A percentile compares a stretch with the other conserved stretches of the same genome.
phyloP scores from a whole-genome alignment of 2,797 vertebrate species.

The Dendrocincla fuliginosa region DNA sequence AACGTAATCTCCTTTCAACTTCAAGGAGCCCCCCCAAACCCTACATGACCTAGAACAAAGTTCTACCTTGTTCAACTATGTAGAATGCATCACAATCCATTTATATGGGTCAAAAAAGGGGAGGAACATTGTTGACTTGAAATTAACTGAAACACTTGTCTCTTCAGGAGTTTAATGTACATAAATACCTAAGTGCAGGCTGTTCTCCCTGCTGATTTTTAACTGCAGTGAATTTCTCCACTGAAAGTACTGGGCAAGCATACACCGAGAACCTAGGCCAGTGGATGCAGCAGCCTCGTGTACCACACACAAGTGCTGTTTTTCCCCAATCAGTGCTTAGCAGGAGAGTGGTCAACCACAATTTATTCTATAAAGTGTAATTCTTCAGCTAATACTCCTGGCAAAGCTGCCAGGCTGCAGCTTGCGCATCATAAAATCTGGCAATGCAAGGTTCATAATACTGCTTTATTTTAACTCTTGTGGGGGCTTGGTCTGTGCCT shows the following conservation, averaged over 20 bases:
- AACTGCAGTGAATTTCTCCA: background rate
- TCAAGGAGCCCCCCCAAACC: accelerated
- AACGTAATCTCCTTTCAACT: background rate
- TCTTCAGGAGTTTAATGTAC: background rate
- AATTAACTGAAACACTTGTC: background rate
- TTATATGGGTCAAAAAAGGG: background rate
- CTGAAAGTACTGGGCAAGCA: background rate
- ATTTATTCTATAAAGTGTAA: background rate
- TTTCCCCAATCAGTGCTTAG: background rate
- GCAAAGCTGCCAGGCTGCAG: background rate
- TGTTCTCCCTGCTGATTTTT: background rate
- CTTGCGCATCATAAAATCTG: background rate
- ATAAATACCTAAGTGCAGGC: background rate
- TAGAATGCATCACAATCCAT: background rate
- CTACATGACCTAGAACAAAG: background rate
- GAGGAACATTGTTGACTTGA: accelerated
- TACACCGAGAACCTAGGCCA: background rate
- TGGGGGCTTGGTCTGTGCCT: background rate
- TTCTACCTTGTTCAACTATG: accelerated
- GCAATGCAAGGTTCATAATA: background rate
- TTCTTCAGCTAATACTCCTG: background rate
- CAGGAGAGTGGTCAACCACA: background rate
- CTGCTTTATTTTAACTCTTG: background rate
- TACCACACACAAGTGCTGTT: background rate
- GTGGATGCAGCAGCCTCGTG: background rate